Evolutionary conservation across 2,113 vertebrate genomes (phyloP), one percentile per base, ranked within the genome.

Genomic region (Grammomys dolichurus): DNA sequence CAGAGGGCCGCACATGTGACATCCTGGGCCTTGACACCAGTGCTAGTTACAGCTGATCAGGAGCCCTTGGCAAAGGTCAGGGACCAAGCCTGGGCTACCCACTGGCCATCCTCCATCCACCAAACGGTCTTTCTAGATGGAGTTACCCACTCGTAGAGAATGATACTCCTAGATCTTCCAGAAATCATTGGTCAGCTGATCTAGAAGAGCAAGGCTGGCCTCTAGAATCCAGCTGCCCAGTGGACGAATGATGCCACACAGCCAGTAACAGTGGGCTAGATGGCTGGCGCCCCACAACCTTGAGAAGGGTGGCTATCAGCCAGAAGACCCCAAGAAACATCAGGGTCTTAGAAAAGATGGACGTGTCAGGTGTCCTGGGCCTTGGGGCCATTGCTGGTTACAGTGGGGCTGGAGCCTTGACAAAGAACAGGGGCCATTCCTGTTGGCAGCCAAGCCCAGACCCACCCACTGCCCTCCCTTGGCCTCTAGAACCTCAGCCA

Each of bases 221-320:
- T 43, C 63, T 1, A 28, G 5, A 16, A 5, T 33, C 72, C 14
- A 3, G 26, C 70, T 60, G 17, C 51, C 17, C 36, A 73, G 76
- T 77, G 48, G 73, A 8, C 5, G 24, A 56, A 58, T 4, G 1
- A 91, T 48, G 24, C 72, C 13, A 7, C 6, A 16, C 3, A 17
- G 58, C 7, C 0, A 78, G n/a, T 22, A 20, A 40, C 43, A 17
- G 13, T 12, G 4, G 14, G n/a, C 7, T 8, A n/a, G 36, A 36
- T 19, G 8, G 48, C 63, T 22, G 4, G 72, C 9, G 1, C 16
- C 63, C 63, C 28, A 28, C 40, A 46, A 54, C 48, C 76, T 46
- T 0, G 1, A 33, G 1, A 58, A 33, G 13, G 33, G 58, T 1
- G 0, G 43, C 5, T 19, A 17, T 24, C 11, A 36, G 14, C 36